Conservation (phyloP, 1,140 invertebrate species). For the Brachionus sp. region DNA sequence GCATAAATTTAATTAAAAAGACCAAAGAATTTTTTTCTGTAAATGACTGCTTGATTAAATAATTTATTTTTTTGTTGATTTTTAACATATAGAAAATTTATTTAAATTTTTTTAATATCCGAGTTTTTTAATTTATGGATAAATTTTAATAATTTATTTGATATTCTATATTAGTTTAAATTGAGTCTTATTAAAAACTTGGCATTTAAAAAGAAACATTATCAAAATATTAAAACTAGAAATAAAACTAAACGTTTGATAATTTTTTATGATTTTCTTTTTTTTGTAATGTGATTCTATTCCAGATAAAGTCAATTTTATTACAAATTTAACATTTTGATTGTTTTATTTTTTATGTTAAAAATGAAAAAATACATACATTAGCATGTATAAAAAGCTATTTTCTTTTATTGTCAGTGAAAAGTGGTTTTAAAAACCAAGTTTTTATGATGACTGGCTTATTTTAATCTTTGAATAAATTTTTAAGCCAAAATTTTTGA, state of each 20-base stretch:
- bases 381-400: too few species aligned
- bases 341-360: too few species aligned
- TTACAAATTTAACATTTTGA: too few species aligned
- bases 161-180: background rate
- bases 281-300: background rate
- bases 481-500: too few species aligned
- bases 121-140: background rate
- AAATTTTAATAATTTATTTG: conserved; percentile 3
- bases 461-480: too few species aligned
- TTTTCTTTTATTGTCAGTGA: too few species aligned
- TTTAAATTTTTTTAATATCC: background rate
- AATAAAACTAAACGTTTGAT: background rate
- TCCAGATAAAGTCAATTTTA: too few species aligned
- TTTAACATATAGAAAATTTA: background rate
- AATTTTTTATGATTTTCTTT: background rate
- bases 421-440: too few species aligned
- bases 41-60: background rate
- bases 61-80: background rate
- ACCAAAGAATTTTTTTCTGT: background rate
- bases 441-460: too few species aligned
- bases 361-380: too few species aligned
- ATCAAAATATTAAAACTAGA: background rate
- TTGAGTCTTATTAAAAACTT: background rate
- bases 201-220: background rate
- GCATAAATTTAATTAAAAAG: background rate